Conservation (phyloP, 2,888 invertebrate genomes). For the Pollenia amentaria region DNA sequence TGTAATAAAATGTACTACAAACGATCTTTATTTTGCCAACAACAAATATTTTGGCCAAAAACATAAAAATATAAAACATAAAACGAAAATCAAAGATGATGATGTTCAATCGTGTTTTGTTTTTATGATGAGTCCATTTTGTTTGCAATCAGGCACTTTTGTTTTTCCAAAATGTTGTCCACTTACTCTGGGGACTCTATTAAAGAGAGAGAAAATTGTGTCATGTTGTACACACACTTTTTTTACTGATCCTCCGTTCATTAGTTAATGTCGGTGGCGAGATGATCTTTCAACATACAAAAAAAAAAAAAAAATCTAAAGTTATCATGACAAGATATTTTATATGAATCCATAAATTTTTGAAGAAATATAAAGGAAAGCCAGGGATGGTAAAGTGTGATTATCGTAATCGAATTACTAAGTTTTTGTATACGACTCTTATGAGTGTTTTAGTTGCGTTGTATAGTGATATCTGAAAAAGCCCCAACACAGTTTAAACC, state of each 20-base stretch:
- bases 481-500: too few relatives aligned
- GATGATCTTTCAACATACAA: conserved; percentile 20
- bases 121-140: conserved; percentile 19
- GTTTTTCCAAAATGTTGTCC: conserved; percentile 40
- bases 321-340: conserved; percentile 42
- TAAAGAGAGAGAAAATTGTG: conserved; percentile 54
- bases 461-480: too few relatives aligned
- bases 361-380: neutral
- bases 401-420: too few relatives aligned
- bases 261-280: neutral
- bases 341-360: conserved; percentile 22
- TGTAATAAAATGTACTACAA: conserved; percentile 11
- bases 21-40: conserved; percentile 39
- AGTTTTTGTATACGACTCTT: too few relatives aligned
- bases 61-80: conserved; percentile 13
- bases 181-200: conserved; percentile 28
- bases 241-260: neutral
- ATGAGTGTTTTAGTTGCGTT: too few relatives aligned
- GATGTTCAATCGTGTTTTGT: conserved; percentile 5
- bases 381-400: conserved; percentile 7
- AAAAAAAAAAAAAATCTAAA: neutral
- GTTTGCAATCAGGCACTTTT: conserved; percentile 23
- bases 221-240: conserved; percentile 57
- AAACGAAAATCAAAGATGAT: neutral
- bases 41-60: neutral